Percentiles rank a stretch among this genome's conserved stretches.
Conservation (phyloP, 2,113 vertebrate species). For the Sciurus niger region DNA sequence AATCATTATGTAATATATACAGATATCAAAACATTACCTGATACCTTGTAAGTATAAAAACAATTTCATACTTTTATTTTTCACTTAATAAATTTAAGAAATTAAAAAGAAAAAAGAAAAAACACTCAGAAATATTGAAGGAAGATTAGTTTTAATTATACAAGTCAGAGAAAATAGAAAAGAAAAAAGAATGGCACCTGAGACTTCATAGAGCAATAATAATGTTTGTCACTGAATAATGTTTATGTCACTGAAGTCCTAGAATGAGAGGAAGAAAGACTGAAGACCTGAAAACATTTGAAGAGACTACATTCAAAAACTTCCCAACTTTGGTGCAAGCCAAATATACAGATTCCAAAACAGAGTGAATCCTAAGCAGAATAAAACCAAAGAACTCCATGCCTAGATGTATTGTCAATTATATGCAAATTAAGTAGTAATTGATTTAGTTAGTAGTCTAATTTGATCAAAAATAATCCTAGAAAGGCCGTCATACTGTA, state of each 20-base stretch:
- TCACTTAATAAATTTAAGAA: not conserved
- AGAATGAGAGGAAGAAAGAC: not conserved
- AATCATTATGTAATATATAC: not conserved
- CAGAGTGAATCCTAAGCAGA: not conserved
- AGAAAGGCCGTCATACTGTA: not conserved
- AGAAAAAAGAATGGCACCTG: not conserved
- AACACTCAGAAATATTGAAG: not conserved
- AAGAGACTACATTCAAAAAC: not conserved
- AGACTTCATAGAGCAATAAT: not conserved
- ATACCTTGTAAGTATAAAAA: not conserved
- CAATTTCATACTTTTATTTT: not conserved
- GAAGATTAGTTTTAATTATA: not conserved
- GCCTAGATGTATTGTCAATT: not conserved
- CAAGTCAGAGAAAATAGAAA: not conserved
- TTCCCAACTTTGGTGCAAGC: not conserved
- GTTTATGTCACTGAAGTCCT: not conserved
- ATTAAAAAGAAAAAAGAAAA: not conserved
- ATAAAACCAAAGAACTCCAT: not conserved
- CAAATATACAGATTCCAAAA: not conserved
- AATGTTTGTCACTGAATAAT: not conserved
- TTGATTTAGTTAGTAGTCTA: not conserved
- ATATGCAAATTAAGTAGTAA: not conserved
- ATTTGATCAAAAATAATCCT: not conserved
- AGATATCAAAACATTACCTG: not conserved
- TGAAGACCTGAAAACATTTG: not conserved